A percentile compares a stretch with the other conserved stretches of the same genome.
phyloP scores from a whole-genome alignment of 2,797 vertebrate genomes.

The Acrocephalus scirpaceus region DNA sequence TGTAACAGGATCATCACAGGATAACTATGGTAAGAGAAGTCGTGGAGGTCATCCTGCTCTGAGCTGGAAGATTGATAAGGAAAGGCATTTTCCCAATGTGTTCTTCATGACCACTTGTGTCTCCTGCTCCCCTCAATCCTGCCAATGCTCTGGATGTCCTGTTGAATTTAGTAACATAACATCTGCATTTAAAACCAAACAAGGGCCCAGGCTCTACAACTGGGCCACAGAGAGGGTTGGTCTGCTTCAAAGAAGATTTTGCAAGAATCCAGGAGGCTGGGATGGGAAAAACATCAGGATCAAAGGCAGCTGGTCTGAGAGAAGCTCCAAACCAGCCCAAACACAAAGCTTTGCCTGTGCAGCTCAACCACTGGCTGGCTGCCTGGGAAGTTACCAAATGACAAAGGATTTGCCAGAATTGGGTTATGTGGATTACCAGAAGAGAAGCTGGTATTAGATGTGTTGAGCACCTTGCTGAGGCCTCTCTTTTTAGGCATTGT shows the following conservation, averaged over 20 bases:
- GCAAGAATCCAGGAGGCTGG: not conserved
- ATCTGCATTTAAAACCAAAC: not conserved
- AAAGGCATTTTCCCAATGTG: not conserved
- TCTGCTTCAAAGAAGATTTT: not conserved
- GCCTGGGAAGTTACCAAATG: not conserved
- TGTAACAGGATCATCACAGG: not conserved
- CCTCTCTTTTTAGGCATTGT: not conserved
- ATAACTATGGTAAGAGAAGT: not conserved
- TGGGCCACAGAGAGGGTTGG: not conserved
- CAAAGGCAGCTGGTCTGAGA: not conserved
- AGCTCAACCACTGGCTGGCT: not conserved
- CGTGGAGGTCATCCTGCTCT: not conserved
- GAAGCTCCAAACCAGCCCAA: not conserved
- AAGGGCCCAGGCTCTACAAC: not conserved
- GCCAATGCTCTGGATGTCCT: not conserved
- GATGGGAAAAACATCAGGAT: not conserved
- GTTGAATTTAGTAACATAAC: not conserved
- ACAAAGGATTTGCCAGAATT: not conserved
- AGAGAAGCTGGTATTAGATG: not conserved
- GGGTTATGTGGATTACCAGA: not conserved
- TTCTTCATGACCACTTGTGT: not conserved
- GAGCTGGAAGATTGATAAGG: not conserved
- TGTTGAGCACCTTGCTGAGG: not conserved
- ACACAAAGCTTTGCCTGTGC: not conserved
- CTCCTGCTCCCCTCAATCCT: not conserved